Percentiles rank a stretch among this genome's conserved stretches.
These are phyloP conservation scores for Spodoptera exigua DNA, from an alignment of 2,888 invertebrate genomes.

Conservation along the genomic window DNA sequence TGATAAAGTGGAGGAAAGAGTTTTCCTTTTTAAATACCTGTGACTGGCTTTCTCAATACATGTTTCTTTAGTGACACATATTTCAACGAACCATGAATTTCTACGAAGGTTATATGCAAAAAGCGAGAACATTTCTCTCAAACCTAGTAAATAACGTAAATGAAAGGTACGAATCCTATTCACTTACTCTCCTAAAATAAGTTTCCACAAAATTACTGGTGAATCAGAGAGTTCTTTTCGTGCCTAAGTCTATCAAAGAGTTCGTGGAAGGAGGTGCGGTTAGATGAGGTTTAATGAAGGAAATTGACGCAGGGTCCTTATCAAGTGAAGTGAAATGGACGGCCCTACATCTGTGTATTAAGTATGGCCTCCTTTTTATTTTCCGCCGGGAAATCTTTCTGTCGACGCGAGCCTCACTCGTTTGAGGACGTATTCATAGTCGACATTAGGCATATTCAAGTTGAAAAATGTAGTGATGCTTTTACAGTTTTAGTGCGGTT, in stretches of 20 bases:
- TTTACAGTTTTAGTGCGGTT: too few relatives aligned
- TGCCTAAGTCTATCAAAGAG: constrained; percentile 8
- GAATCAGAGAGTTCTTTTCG: constrained; percentile 9
- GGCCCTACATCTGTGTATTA: constrained; percentile 53
- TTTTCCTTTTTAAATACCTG: too few relatives aligned
- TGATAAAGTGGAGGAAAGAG: too few relatives aligned
- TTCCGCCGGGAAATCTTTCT: constrained; percentile 62
- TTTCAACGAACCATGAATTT: too few relatives aligned
- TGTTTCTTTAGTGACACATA: too few relatives aligned
- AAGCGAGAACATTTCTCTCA: too few relatives aligned
- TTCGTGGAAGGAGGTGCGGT: constrained; percentile 16
- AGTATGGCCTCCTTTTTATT: constrained; percentile 56
- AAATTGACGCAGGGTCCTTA: constrained; percentile 51
- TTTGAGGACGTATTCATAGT: constrained; percentile 51
- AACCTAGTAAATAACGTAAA: too few relatives aligned
- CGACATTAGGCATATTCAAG: neutral
- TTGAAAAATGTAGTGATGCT: neutral
- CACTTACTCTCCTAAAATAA: neutral
- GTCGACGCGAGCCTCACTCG: constrained; percentile 52
- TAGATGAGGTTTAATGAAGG: constrained; percentile 53
- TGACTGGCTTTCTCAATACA: too few relatives aligned
- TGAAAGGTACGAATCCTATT: neutral
- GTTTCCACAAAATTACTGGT: constrained; percentile 1
- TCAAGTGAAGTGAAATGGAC: constrained; percentile 53
- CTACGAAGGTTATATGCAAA: too few relatives aligned